phyloP scores from a whole-genome alignment of 2,113 vertebrate genomes.

The human (Homo sapiens) region GRCh38 chr7:11802001-11802500 shows the following conservation, averaged over 20 bases:
- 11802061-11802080: background rate
- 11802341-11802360: background rate
- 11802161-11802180: background rate
- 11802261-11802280: background rate
- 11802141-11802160: background rate
- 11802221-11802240: background rate
- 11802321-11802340: fast-evolving
- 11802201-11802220: background rate
- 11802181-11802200: background rate
- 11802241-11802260: background rate
- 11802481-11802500: background rate
- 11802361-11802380: background rate
- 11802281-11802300: background rate
- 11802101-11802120: background rate
- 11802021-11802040: background rate
- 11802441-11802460: background rate
- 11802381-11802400: background rate
- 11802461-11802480: background rate
- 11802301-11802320: background rate
- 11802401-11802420: background rate
- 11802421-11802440: background rate
- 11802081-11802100: background rate
- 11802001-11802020: background rate
- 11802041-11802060: background rate
- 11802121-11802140: background rate